phyloP scores from a whole-genome alignment of 2,113 vertebrate genomes.

The Pseudorasbora parva region DNA sequence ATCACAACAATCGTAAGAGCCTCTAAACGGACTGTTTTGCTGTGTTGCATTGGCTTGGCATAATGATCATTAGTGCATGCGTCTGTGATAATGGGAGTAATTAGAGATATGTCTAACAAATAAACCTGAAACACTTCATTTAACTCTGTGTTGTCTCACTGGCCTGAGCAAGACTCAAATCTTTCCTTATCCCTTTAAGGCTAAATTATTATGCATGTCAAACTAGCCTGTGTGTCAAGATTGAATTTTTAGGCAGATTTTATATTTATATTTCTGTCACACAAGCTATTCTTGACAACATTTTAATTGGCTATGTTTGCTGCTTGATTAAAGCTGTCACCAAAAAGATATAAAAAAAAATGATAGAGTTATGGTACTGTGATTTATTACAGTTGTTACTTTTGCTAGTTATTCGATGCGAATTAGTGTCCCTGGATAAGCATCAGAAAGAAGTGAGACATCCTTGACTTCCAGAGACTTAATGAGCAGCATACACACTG shows the following conservation, averaged over 20 bases:
- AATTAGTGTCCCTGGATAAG: constrained; percentile 22
- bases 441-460: background rate
- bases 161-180: background rate
- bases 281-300: background rate
- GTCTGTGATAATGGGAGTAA: constrained; percentile 22
- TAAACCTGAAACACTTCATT: constrained; percentile 21
- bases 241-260: background rate
- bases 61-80: constrained; percentile 32
- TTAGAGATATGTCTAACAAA: constrained; percentile 15
- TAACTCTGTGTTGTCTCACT: background rate
- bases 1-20: constrained; percentile 10
- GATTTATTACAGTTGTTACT: constrained; percentile 3
- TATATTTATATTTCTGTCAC: constrained; percentile 6
- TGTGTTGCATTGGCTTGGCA: constrained; percentile 17
- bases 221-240: background rate
- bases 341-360: background rate
- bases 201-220: background rate
- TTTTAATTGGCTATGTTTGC: constrained; percentile 26
- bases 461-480: constrained; percentile 3
- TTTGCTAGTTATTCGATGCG: background rate
- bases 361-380: background rate
- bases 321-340: constrained; percentile 1
- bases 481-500: constrained; percentile 6
- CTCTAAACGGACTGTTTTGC: constrained; percentile 26
- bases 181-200: background rate